Percentiles rank a stretch among this genome's conserved stretches.
These are phyloP conservation scores for Psephotus haematonotus DNA, from an alignment of 2,113 vertebrate species.

Conservation along the genomic window DNA sequence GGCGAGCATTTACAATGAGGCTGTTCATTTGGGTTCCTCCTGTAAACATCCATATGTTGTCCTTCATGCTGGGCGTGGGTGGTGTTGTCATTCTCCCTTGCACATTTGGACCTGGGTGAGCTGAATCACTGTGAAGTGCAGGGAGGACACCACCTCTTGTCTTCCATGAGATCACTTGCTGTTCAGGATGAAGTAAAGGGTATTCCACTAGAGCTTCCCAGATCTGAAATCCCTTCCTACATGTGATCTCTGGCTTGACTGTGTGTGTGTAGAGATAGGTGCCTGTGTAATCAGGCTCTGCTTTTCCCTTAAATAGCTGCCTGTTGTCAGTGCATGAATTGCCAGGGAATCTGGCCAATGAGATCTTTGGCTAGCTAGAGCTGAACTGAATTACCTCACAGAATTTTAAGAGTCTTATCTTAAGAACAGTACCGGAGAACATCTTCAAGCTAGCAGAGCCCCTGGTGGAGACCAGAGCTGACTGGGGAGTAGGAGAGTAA, in stretches of 20 bases:
- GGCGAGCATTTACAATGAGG: slow-evolving; percentile 31
- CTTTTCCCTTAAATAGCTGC: background rate
- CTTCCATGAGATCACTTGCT: background rate
- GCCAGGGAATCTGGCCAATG: background rate
- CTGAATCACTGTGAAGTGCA: background rate
- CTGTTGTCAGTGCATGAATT: background rate
- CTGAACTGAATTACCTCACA: background rate
- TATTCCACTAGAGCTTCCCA: background rate
- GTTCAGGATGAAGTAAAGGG: background rate
- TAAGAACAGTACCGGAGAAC: background rate
- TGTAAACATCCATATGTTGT: background rate
- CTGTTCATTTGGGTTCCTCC: slow-evolving; percentile 30
- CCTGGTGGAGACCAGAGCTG: background rate
- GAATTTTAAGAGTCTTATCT: background rate
- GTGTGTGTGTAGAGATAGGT: background rate
- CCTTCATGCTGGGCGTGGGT: background rate
- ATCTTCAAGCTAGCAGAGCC: background rate
- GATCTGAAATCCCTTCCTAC: background rate
- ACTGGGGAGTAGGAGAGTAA: background rate
- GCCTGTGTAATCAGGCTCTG: background rate
- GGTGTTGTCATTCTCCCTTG: background rate
- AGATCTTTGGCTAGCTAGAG: background rate
- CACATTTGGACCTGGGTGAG: background rate
- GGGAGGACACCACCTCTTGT: rapidly evolving
- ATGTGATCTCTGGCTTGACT: background rate